Evolutionary conservation across 2,888 invertebrate species (phyloP).

Genomic region (Agrilus mali): DNA sequence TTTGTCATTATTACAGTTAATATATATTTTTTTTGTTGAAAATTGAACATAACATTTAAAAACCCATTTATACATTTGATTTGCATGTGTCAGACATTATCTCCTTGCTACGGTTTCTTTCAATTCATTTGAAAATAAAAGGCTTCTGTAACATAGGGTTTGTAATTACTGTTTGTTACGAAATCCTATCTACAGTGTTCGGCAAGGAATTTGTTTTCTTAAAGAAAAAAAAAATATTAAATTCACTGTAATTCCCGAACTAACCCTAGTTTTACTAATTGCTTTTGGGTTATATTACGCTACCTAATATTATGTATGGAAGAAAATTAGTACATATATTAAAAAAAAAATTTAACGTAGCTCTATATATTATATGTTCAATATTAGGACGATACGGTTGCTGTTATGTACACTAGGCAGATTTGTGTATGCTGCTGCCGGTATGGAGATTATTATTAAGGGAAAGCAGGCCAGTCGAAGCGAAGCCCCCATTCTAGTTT

Average conservation of each 20-base stretch:
- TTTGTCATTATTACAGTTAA: too few species aligned
- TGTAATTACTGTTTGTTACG: not conserved
- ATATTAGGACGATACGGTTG: conserved; percentile 42
- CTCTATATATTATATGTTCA: conserved; percentile 32
- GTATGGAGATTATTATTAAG: conserved; percentile 63
- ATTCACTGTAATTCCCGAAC: too few species aligned
- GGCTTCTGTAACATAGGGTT: not conserved
- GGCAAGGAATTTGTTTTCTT: too few species aligned
- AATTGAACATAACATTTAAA: too few species aligned
- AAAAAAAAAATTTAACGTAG: too few species aligned
- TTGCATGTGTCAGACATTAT: too few species aligned
- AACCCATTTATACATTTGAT: too few species aligned
- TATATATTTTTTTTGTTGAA: too few species aligned
- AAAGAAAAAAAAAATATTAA: too few species aligned
- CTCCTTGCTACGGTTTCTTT: too few species aligned
- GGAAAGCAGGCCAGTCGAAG: conserved; percentile 61
- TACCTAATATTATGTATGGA: conserved; percentile 4
- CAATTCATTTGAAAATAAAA: conserved; percentile 1
- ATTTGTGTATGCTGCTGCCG: conserved; percentile 61
- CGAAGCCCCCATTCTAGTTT: conserved; percentile 76
- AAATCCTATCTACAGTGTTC: too few species aligned
- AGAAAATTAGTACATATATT: conserved; percentile 17
- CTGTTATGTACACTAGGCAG: conserved; percentile 58
- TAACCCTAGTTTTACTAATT: not conserved
- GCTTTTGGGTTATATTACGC: not conserved